phyloP scores from a whole-genome alignment of 2,888 invertebrate species.

The Margaritifera margaritifera region DNA sequence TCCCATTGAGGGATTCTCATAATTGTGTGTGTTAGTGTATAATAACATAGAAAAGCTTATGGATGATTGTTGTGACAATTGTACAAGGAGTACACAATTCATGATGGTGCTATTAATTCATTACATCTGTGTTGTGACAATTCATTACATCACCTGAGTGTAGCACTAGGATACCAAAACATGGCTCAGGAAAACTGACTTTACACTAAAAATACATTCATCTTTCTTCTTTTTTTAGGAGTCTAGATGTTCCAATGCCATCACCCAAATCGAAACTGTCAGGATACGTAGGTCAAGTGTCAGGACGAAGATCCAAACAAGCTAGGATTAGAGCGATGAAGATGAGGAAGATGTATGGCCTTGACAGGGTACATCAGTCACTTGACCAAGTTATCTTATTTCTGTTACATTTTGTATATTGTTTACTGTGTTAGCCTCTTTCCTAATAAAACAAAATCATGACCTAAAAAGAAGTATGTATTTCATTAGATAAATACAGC shows the following conservation, averaged over 20 bases:
- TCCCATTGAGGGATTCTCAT: too few relatives aligned
- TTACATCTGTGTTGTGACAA: too few relatives aligned
- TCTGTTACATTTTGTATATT: background rate
- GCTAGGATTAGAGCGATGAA: conserved; percentile 60
- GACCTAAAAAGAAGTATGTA: too few relatives aligned
- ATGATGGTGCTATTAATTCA: too few relatives aligned
- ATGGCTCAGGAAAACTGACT: background rate
- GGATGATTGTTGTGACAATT: too few relatives aligned
- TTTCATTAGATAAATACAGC: too few relatives aligned
- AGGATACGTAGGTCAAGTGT: conserved; percentile 38
- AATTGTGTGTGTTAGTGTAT: too few relatives aligned
- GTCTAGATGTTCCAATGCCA: conserved; percentile 47
- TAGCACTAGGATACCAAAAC: too few relatives aligned
- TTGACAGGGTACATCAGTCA: conserved; percentile 42
- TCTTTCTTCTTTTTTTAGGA: conserved; percentile 24
- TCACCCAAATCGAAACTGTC: conserved; percentile 53
- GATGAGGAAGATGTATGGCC: conserved; percentile 62
- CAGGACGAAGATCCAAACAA: conserved; percentile 63
- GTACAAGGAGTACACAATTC: too few relatives aligned
- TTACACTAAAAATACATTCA: background rate
- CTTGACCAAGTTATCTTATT: background rate
- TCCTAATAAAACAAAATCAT: too few relatives aligned
- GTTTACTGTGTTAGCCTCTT: background rate
- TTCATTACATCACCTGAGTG: too few relatives aligned
- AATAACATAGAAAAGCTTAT: too few relatives aligned